Evolutionary conservation across 23 tunicate species (phyloP), one percentile per base, ranked within the genome.

Genomic region (Trididemnum nubilum): DNA sequence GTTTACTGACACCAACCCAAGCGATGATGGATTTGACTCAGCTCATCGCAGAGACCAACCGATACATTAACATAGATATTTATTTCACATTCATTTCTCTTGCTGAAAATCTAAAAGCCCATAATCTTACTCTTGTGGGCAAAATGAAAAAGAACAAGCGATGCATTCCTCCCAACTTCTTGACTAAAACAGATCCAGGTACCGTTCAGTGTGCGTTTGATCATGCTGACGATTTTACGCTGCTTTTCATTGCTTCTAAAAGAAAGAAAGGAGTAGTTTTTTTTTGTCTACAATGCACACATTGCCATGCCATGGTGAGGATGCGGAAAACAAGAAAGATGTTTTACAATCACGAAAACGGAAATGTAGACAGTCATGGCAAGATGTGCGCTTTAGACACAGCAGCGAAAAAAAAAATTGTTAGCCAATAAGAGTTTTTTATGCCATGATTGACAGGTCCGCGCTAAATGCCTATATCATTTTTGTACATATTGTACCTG

Each of bases 371-470:
- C 69, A 63, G 69, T 63, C 27, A 63, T 63, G 27, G 23, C 23
- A 24, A 63, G 27, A 63, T 18, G 28, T 15, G 69, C 28, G 25
- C 28, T 23, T 28, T 63, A 28, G 19, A 18, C 23, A 63, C 69
- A 18, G 23, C 69, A 63, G 69, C 69, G 4, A 63, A 28, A 23
- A 63, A 63, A 21, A 24, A 63, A 63, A 63, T 23, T 28, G 28
- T 18, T 63, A 28, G 69, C 69, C 69, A 63, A 63, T 23, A 23
- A 21, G 69, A 63, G 69, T 63, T 63, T 63, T 63, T 18, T 63
- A 23, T 28, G 69, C 27, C 7, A 63, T 63, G 7, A 4, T 63
- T 4, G 69, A 18, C 28, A 63, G 28, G 19, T 63, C 69, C 27
- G 28, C 28, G 19, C 28, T 63, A 19, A 63, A 63, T 63, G 69